Base-by-base conservation (phyloP, 1,140 invertebrate genomes). In the Cardiocondyla obscurior region DNA sequence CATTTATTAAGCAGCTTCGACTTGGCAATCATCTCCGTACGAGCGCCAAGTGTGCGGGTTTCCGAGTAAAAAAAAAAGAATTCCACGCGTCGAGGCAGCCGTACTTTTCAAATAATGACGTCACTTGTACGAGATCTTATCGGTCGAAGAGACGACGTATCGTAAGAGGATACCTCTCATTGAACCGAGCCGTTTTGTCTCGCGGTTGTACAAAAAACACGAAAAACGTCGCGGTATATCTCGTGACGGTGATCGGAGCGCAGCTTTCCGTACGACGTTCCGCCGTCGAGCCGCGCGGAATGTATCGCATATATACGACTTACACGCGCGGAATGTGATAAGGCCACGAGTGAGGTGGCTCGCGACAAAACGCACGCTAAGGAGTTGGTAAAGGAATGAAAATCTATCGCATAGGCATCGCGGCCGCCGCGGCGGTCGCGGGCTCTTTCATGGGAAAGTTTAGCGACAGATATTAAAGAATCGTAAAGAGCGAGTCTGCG, bases 391-490 rank as follows among this genome's bases (percentile, higher is more conserved):
- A 30, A 46, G 25, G 28, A 84, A 39, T 64, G 72, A 64, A n/a
- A 64, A 53, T 33, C 58, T 73, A 67, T 55, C 46, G 60, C 39
- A 46, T 46, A 33, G 62, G 7, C 76, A 12, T 30, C 22, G 74
- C 10, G 64, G 69, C 19, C 25, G 46, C 28, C 36, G n/a, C n/a
- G 42, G 46, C 58, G 58, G 16, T 19, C 46, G 70, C 51, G 30
- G 30, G 14, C 39, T 44, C 42, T 77, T 85, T 73, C 39, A 77
- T 72, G 76, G 55, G 86, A 88, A 85, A 88, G 85, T 87, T 76
- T 51, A 28, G 70, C 60, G 74, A 88, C 74, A 72, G 44, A 72
- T 69, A 82, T 70, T 60, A 69, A 25, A 49, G 62, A 60, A 85
- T 60, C 65, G 44, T 73, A 39, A 39, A 19, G 49, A 72, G 36